Conservation (phyloP, 2,888 invertebrate genomes). For the Ametastegia equiseti region DNA sequence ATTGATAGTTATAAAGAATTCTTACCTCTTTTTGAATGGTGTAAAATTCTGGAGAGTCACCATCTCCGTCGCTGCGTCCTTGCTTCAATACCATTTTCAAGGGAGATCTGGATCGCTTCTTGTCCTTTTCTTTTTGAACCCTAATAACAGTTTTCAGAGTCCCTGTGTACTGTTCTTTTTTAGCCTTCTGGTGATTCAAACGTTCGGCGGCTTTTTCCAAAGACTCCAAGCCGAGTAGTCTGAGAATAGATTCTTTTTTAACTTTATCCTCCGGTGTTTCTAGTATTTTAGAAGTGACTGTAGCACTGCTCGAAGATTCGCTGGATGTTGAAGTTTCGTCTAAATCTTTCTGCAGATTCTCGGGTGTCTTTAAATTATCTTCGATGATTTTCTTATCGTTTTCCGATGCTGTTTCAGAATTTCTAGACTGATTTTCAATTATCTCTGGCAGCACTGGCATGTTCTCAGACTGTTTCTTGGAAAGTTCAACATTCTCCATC, state of each 20-base stretch:
- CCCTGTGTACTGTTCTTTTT: conserved; percentile 84
- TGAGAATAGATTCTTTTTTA: conserved; percentile 85
- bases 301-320: conserved; percentile 68
- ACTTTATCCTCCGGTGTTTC: conserved; percentile 82
- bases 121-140: conserved; percentile 78
- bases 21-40: conserved; percentile 85
- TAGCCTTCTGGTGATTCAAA: conserved; percentile 77
- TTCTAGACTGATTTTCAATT: conserved; percentile 44
- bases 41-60: conserved; percentile 79
- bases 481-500: conserved; percentile 34
- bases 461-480: conserved; percentile 13
- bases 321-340: conserved; percentile 72
- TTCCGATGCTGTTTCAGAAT: conserved; percentile 53
- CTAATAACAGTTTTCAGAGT: conserved; percentile 92
- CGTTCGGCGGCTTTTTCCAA: conserved; percentile 83
- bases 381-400: conserved; percentile 55
- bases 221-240: conserved; percentile 86
- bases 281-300: conserved; percentile 64
- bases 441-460: conserved; percentile 2
- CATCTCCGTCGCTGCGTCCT: conserved; percentile 77
- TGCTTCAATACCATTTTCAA: conserved; percentile 88
- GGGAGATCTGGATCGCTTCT: conserved; percentile 82
- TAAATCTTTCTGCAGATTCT: conserved; percentile 65
- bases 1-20: conserved; percentile 19
- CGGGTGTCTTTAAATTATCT: conserved; percentile 57